Evolutionary conservation across 1,140 invertebrate species (phyloP).

Genomic region (Drosophila prosaltans): DNA sequence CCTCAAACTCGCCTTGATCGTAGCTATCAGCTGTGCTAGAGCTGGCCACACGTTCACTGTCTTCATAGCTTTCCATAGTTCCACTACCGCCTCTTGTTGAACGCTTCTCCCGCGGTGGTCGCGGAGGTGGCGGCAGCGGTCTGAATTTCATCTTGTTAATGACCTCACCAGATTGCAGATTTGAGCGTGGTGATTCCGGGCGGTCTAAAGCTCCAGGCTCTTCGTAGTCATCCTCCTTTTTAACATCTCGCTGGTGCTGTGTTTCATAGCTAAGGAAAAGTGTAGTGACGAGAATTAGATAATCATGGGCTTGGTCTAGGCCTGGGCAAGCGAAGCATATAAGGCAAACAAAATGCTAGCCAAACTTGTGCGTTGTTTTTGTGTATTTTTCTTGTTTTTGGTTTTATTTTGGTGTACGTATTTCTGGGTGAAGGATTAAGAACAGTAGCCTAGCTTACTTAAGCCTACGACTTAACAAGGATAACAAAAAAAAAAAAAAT

Average conservation of each 20-base stretch:
- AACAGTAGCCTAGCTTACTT: constrained; percentile 52
- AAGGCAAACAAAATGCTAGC: constrained; percentile 31
- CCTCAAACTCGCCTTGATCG: constrained; percentile 84
- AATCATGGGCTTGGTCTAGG: constrained; percentile 27
- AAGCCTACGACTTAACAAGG: constrained; percentile 56
- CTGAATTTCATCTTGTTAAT: constrained; percentile 91
- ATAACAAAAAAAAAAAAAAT: constrained; percentile 30
- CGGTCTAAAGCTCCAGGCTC: constrained; percentile 63
- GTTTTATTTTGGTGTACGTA: constrained; percentile 41
- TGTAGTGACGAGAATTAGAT: constrained; percentile 74
- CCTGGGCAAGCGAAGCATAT: constrained; percentile 31
- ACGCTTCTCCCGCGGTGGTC: constrained; percentile 87
- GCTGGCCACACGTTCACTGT: constrained; percentile 75
- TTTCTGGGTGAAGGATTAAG: constrained; percentile 40
- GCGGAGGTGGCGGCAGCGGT: constrained; percentile 91
- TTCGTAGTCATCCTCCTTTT: constrained; percentile 75
- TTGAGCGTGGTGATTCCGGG: constrained; percentile 82
- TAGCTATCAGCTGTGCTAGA: constrained; percentile 72
- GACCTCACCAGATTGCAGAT: constrained; percentile 88
- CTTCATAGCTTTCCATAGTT: constrained; percentile 63
- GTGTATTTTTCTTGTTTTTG: constrained; percentile 65
- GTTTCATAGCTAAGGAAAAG: constrained; percentile 63
- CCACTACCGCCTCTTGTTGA: constrained; percentile 76
- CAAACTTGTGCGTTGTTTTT: constrained; percentile 44
- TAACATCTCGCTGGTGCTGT: constrained; percentile 28